Evolutionary conservation across 2,113 vertebrate genomes (phyloP), one percentile per base, ranked within the genome.

Genomic region (Gymnocephalus cernua): DNA sequence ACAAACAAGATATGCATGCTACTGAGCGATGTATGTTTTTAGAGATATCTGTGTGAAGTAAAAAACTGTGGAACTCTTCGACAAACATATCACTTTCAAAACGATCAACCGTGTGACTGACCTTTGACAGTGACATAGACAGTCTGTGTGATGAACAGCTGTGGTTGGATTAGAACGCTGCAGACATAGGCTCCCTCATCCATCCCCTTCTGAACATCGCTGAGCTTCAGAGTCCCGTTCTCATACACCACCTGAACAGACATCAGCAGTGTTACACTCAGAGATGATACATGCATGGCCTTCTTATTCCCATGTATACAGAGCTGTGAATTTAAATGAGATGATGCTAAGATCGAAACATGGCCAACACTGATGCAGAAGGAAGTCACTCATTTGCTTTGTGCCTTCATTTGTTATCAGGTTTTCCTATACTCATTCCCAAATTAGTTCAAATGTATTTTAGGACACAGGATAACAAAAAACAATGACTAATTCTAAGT

Each of bases 141-240:
- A 0, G 97, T 99, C 95, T 99, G 97, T 69, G 96, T 98, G 95
- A 99, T 99, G 93, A 97, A 99, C 21, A 98, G 96, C 93, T 99
- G 97, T 4, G 97, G 98, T 87, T 99, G 98, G 90, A 99, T 98
- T 79, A 99, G 97, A 75, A 99, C 98, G 0, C 98, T 99, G 96
- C 98, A 99, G 59, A 99, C 94, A 29, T 99, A 99, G 64, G 98
- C 97, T 0, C 98, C 98, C 82, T 99, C 98, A 0, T 99, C 98
- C 97, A 99, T 98, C 79, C 97, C 98, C 72, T 99, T 99, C 96
- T 99, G 98, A 50, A 99, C 98, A 0, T 99, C 98, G 0, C 96
- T 98, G 86, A 99, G 96, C 93, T 99, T 99, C 23, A 99, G 96
- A 0, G 98, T 99, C 58, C 98, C 98, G 0, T 99, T 99, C 89